Conservation (phyloP, 2,113 vertebrate genomes). For the Ginglymostoma cirratum region DNA sequence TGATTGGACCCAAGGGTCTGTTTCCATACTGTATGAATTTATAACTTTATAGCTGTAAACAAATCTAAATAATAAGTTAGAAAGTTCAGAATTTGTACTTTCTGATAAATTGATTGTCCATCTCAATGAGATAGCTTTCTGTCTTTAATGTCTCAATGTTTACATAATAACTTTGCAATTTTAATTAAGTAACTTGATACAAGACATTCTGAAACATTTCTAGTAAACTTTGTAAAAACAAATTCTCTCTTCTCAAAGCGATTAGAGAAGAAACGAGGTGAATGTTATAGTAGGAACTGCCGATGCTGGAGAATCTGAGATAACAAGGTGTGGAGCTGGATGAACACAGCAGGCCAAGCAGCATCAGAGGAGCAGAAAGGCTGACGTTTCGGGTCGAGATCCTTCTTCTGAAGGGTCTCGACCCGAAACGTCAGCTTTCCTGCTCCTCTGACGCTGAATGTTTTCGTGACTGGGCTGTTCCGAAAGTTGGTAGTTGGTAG, state of each 20-base stretch:
- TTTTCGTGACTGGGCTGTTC: not conserved
- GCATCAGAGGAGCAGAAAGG: too few relatives aligned
- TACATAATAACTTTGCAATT: not conserved
- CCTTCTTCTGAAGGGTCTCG: too few relatives aligned
- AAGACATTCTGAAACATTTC: not conserved
- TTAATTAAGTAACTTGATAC: not conserved
- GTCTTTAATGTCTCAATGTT: not conserved
- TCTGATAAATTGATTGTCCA: not conserved
- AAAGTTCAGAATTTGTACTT: not conserved
- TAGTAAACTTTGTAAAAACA: not conserved
- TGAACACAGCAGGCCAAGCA: too few relatives aligned
- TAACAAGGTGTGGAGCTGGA: too few relatives aligned
- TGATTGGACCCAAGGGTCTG: too few relatives aligned
- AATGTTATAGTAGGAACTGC: too few relatives aligned
- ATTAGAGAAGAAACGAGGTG: not conserved
- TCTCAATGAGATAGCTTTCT: not conserved
- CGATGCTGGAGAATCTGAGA: too few relatives aligned
- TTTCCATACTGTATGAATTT: too few relatives aligned
- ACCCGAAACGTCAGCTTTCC: too few relatives aligned
- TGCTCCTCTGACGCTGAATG: too few relatives aligned
- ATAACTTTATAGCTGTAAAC: too few relatives aligned
- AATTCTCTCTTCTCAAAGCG: not conserved
- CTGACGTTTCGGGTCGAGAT: too few relatives aligned
- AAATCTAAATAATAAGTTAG: not conserved
- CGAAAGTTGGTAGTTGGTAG: constrained; percentile 6